These are phyloP conservation scores for Drosophila asahinai DNA, from an alignment of 1,140 invertebrate genomes.

Conservation along the genomic window DNA sequence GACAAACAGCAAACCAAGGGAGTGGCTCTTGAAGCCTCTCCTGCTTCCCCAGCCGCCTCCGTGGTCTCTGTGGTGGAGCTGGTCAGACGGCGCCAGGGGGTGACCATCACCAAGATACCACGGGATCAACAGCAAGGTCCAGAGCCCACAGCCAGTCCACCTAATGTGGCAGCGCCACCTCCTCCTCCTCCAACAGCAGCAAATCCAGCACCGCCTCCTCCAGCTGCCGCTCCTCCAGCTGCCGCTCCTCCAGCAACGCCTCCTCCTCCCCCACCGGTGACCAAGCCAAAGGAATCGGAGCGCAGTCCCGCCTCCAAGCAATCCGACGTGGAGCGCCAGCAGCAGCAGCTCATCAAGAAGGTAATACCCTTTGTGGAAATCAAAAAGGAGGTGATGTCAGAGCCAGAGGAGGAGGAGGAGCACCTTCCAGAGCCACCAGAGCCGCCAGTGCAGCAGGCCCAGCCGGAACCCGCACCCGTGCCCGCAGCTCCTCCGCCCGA, in stretches of 20 bases:
- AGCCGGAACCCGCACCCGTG: background rate
- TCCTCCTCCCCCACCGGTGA: background rate
- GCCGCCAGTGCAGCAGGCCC: background rate
- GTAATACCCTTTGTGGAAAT: slow-evolving; percentile 79
- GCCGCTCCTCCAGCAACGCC: background rate
- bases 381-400: slow-evolving; percentile 78
- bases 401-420: slow-evolving; percentile 71
- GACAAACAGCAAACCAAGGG: background rate
- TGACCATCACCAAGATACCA: slow-evolving; percentile 80
- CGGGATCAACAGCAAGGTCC: slow-evolving; percentile 49
- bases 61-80: slow-evolving; percentile 73
- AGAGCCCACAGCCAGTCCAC: background rate
- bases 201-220: background rate
- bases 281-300: slow-evolving; percentile 13
- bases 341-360: slow-evolving; percentile 70
- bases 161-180: background rate
- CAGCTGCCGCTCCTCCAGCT: background rate
- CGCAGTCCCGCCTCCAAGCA: slow-evolving; percentile 31
- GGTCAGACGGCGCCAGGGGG: slow-evolving; percentile 69
- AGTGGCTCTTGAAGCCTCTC: background rate
- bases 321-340: slow-evolving; percentile 58
- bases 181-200: background rate
- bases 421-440: slow-evolving; percentile 3
- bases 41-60: slow-evolving; percentile 1
- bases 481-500: slow-evolving; percentile 6